Evolutionary conservation across 2,888 invertebrate genomes (phyloP).

Genomic region (Drosophila koepferae): DNA sequence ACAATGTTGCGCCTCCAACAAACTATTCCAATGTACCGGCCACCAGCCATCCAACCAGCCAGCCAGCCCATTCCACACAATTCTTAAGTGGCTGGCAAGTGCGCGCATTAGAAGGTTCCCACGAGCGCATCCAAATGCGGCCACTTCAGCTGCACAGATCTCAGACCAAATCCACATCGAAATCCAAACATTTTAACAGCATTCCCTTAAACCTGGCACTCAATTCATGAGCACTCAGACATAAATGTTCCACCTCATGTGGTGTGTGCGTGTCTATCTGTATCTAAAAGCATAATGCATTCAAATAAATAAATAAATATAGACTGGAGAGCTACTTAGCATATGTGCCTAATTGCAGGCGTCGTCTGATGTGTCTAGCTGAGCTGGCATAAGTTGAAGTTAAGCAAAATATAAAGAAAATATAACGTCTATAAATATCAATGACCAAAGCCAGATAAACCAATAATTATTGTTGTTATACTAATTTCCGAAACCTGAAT

Average conservation of each 20-base stretch:
- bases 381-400: not conserved
- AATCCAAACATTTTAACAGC: conserved; percentile 22
- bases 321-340: conserved; percentile 11
- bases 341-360: conserved; percentile 29
- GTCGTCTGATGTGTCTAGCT: conserved; percentile 10
- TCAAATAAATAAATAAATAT: conserved; percentile 9
- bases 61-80: not conserved
- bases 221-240: conserved; percentile 30
- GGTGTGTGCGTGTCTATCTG: not conserved
- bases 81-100: conserved; percentile 47
- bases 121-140: conserved; percentile 38
- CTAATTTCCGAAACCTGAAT: not conserved
- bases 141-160: conserved; percentile 15
- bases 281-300: conserved; percentile 12
- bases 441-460: not conserved
- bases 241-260: conserved; percentile 1
- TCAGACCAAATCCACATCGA: not conserved
- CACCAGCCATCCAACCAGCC: no score
- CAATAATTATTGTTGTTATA: not conserved
- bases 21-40: conserved; percentile 6
- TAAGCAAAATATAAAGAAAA: not conserved
- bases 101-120: conserved; percentile 48
- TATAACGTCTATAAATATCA: not conserved
- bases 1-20: conserved; percentile 20
- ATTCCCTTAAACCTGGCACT: conserved; percentile 32